Evolutionary conservation across 2,113 vertebrate genomes (phyloP), one percentile per base, ranked within the genome.

Genomic region (Brienomyrus longianalis): DNA sequence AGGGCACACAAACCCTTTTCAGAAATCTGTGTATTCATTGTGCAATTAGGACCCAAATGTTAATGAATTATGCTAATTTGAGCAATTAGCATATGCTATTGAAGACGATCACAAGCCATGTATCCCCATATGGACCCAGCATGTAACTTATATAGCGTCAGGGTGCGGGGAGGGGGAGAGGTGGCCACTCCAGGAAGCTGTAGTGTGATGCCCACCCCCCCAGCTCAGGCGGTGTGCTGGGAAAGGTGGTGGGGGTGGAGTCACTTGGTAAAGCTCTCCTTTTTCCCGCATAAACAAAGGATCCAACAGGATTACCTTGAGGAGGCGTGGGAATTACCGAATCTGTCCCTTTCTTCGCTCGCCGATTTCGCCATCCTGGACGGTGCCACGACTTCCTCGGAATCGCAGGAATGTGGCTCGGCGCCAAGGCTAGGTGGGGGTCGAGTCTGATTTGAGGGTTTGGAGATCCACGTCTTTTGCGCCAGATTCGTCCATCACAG

Each of bases 1-100:
- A 23, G 90, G 86, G 93, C 95, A 94, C 95, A 95, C 91, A 31
- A 90, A 90, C 89, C 90, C 52, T 83, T 93, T 90, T 92, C 92
- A 80, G 90, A 91, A 91, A 91, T 93, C 91, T 80, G 90, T 92
- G 93, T 94, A 93, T 93, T 95, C 94, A 89, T 92, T 93, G 93
- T 95, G 95, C 95, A 95, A 96, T 96, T 96, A 96, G 95, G 93
- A 93, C 94, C 94, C 94, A 92, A 95, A 96, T 95, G 95, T 95
- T 96, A 96, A 96, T 96, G 95, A 96, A 94, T 96, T 96, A 96
- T 96, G 96, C 93, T 95, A 96, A 96, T 96, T 95, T 93, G 83
- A 66, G 92, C 94, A 95, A 96, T 96, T 96, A 96, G 95, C 95
- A 95, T 95, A 95, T 94, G 93, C 94, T 94, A 95, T 95, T 95